Conservation (phyloP, 2,888 invertebrate species). For the Phengaris alcon region DNA sequence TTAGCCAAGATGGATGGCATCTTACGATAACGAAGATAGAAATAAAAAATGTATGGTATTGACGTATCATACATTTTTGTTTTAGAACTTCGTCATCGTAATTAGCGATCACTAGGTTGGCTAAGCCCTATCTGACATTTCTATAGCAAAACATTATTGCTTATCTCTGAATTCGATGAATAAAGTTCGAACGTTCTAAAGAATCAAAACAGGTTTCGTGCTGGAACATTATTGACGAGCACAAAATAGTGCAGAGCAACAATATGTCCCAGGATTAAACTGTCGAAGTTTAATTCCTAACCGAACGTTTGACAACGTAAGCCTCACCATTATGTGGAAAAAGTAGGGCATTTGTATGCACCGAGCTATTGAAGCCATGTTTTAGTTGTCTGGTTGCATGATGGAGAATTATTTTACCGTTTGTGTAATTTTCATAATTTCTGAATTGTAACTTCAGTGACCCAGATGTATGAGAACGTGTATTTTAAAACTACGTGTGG, state of each 20-base stretch:
- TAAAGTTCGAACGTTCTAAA: no score
- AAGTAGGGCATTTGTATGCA: conserved; percentile 26
- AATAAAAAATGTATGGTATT: no score
- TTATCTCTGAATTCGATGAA: no score
- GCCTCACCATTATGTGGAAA: conserved; percentile 19
- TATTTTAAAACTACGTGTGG: not conserved
- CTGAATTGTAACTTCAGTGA: not conserved
- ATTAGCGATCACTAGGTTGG: no score
- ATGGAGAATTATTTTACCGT: not conserved
- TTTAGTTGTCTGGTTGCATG: not conserved
- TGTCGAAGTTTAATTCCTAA: conserved; percentile 13
- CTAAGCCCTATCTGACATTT: no score
- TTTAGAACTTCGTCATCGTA: no score
- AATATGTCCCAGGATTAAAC: conserved; percentile 25
- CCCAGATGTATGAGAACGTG: not conserved
- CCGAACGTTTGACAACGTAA: conserved; percentile 26
- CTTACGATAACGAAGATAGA: no score
- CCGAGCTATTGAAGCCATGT: conserved; percentile 7
- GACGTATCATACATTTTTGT: no score
- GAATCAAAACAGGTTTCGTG: not conserved
- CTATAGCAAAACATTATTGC: no score
- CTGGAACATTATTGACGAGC: not conserved
- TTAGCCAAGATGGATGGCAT: no score
- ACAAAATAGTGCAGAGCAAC: conserved; percentile 1
- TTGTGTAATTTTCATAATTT: not conserved